Evolutionary conservation across 2,888 invertebrate genomes (phyloP).

Genomic region (Pristionchus entomophagus): DNA sequence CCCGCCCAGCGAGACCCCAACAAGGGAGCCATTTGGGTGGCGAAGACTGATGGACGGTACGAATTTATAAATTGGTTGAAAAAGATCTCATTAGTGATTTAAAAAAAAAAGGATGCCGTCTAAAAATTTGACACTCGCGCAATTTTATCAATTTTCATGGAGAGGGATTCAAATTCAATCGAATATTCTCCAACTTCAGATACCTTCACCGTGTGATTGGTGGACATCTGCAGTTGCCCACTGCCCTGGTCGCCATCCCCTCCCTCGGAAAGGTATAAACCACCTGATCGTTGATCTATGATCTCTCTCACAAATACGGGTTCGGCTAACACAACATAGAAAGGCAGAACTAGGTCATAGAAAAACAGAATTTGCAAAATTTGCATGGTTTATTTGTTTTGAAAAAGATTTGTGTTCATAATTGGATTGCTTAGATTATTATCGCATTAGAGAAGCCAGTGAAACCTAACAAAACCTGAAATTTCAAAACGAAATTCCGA

Average conservation of each 20-base stretch:
- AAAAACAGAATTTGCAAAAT: too few relatives aligned
- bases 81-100: neutral
- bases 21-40: constrained; percentile 85
- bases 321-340: too few relatives aligned
- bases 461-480: too few relatives aligned
- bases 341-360: too few relatives aligned
- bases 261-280: constrained; percentile 80
- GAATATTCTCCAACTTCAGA: too few relatives aligned
- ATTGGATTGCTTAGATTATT: too few relatives aligned
- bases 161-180: neutral
- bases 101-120: neutral
- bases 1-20: constrained; percentile 67
- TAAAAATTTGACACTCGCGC: neutral
- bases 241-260: constrained; percentile 82
- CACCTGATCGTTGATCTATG: too few relatives aligned
- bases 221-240: constrained; percentile 85
- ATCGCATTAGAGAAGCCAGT: too few relatives aligned
- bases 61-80: neutral
- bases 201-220: constrained; percentile 81
- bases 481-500: too few relatives aligned
- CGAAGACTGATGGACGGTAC: constrained; percentile 87
- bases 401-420: too few relatives aligned
- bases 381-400: too few relatives aligned
- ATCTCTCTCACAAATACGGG: too few relatives aligned
- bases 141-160: neutral